Evolutionary conservation across 2,113 vertebrate species (phyloP).

Genomic region (Panthera leo): DNA sequence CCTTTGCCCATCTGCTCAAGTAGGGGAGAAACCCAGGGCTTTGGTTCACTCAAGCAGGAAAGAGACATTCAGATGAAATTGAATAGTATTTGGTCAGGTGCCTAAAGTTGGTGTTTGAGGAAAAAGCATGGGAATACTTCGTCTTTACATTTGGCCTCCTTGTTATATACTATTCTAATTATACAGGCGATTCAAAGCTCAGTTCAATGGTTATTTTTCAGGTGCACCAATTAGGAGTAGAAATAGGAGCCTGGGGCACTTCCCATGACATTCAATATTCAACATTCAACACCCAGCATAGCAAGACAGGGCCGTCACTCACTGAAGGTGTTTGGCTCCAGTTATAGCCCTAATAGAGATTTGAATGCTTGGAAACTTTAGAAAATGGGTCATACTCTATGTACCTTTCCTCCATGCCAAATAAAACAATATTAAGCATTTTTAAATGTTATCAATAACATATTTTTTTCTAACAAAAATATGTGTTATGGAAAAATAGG

Average conservation of each 20-base stretch:
- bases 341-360: conserved; percentile 5
- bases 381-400: conserved; percentile 17
- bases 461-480: conserved; percentile 20
- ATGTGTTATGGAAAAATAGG: not conserved
- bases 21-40: not conserved
- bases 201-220: conserved; percentile 62
- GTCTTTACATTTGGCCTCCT: not conserved
- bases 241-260: conserved; percentile 57
- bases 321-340: conserved; percentile 27
- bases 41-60: not conserved
- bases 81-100: not conserved
- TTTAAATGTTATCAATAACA: not conserved
- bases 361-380: conserved; percentile 66
- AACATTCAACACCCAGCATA: not conserved
- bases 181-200: conserved; percentile 24
- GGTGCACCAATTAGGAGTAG: conserved; percentile 62
- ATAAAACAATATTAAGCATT: conserved; percentile 33
- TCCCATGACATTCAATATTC: conserved; percentile 39
- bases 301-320: not conserved
- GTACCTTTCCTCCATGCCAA: conserved; percentile 5
- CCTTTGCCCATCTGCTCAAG: not conserved
- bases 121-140: not conserved
- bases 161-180: conserved; percentile 4
- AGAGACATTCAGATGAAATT: not conserved
- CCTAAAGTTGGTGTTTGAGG: not conserved